Conservation (phyloP, 2,888 invertebrate genomes). For the Geophilus truncorum region DNA sequence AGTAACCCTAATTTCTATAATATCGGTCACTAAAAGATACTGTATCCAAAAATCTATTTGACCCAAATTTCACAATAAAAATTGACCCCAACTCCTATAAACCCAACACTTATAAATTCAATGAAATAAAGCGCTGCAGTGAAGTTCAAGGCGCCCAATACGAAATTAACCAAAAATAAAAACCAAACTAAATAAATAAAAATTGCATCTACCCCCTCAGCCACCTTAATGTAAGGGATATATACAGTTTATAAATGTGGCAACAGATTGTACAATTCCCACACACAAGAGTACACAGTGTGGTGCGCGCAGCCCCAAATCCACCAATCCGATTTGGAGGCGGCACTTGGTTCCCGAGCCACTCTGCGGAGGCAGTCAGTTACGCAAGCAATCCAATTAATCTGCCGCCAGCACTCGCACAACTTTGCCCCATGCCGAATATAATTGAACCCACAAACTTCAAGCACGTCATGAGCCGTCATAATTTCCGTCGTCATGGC, state of each 20-base stretch:
- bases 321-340: constrained; percentile 25
- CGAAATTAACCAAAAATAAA: neutral
- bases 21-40: no score
- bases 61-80: no score
- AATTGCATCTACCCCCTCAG: neutral
- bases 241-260: neutral
- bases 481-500: neutral
- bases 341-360: constrained; percentile 21
- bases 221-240: neutral
- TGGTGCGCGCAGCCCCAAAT: neutral
- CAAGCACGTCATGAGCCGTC: neutral
- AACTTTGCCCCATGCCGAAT: constrained; percentile 4
- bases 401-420: constrained; percentile 7
- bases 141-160: neutral
- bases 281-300: neutral
- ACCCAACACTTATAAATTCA: no score
- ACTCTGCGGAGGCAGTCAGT: constrained; percentile 21
- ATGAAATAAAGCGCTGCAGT: neutral
- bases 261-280: constrained; percentile 10
- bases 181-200: neutral
- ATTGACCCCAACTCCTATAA: no score
- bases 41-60: no score
- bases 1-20: no score
- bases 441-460: neutral
- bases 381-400: constrained; percentile 27